phyloP scores from a whole-genome alignment of 1,140 invertebrate species.

The Piezodorus guildinii region DNA sequence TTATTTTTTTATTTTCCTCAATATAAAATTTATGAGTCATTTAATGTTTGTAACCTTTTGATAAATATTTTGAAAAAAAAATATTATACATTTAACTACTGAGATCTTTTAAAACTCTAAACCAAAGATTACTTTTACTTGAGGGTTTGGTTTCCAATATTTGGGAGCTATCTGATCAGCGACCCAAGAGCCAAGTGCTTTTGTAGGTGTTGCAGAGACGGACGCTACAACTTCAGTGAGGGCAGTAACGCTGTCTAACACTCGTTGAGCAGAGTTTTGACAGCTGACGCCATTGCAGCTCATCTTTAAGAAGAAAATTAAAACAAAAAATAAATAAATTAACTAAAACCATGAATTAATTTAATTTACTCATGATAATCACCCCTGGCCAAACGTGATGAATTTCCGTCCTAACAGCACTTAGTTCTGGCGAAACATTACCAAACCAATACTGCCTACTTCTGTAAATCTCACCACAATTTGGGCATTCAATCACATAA shows the following conservation, averaged over 20 bases:
- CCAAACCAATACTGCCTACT: constrained; percentile 78
- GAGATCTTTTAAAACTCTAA: background rate
- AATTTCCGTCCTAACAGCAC: constrained; percentile 53
- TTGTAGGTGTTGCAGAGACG: constrained; percentile 57
- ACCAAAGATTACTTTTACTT: constrained; percentile 46
- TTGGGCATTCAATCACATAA: constrained; percentile 64
- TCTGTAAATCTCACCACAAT: constrained; percentile 71
- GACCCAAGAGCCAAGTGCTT: constrained; percentile 55
- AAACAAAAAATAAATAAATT: background rate
- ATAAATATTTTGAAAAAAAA: no score
- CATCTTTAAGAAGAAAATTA: constrained; percentile 17
- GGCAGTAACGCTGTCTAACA: constrained; percentile 61
- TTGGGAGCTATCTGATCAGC: constrained; percentile 65
- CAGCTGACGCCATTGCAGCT: constrained; percentile 30
- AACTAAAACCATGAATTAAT: constrained; percentile 13
- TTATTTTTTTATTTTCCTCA: no score
- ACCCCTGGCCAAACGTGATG: constrained; percentile 72
- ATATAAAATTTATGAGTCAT: no score
- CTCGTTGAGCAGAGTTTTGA: constrained; percentile 59
- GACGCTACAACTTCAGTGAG: constrained; percentile 56
- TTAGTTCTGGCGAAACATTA: constrained; percentile 61
- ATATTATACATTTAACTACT: no score
- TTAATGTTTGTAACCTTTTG: no score
- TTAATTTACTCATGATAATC: background rate
- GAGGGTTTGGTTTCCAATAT: constrained; percentile 70